Evolutionary conservation across 2,888 invertebrate genomes (phyloP).

Genomic region (Cephus pulcher): DNA sequence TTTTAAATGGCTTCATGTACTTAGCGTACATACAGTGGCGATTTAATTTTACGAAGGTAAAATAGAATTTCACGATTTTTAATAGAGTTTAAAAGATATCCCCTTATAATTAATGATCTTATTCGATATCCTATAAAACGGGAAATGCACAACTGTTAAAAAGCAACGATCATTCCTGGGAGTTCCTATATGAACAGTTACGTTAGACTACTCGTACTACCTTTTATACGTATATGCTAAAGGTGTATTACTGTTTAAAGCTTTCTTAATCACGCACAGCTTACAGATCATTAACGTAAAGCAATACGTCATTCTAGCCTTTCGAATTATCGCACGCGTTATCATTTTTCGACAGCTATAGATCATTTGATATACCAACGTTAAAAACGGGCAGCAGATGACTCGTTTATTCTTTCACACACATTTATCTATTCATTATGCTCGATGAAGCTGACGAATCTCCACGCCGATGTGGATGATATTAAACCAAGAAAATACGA

Average conservation of each 20-base stretch:
- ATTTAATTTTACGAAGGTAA: background rate
- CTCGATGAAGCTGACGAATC: background rate
- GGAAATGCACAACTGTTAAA: too few species aligned
- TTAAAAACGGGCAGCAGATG: background rate
- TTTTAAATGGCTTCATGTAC: background rate
- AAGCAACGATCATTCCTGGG: too few species aligned
- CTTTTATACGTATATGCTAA: too few species aligned
- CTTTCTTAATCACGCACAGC: too few species aligned
- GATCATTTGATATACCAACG: background rate
- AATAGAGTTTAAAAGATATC: too few species aligned
- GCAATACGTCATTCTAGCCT: background rate
- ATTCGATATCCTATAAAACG: too few species aligned
- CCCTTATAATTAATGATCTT: too few species aligned
- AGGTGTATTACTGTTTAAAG: too few species aligned
- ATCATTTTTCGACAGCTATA: background rate
- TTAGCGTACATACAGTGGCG: background rate
- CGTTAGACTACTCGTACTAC: too few species aligned
- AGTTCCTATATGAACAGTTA: too few species aligned
- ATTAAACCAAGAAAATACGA: constrained; percentile 20
- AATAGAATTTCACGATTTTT: background rate
- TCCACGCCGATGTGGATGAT: constrained; percentile 4
- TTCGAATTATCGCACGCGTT: background rate
- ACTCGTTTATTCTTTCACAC: background rate
- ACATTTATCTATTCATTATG: background rate
- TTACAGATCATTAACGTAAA: background rate